Evolutionary conservation across 2,797 vertebrate genomes (phyloP), one percentile per base, ranked within the genome.

Genomic region (Acropternis orthonyx): DNA sequence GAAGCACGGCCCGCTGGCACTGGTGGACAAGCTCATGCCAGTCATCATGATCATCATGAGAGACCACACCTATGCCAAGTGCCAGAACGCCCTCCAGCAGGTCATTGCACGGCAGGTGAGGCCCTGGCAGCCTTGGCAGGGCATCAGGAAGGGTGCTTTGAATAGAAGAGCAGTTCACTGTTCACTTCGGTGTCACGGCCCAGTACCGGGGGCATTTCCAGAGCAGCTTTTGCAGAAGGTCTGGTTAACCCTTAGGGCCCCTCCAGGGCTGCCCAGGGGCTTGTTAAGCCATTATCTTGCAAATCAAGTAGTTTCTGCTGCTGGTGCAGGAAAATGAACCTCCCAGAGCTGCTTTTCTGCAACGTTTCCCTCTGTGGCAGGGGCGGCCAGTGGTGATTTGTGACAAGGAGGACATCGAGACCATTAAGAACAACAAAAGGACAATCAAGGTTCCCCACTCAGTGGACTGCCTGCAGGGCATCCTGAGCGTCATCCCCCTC

Each of bases 21-120:
- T 99, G 94, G 99, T 99, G 94, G 99, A 99, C 95, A 99, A 99
- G 76, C 97, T 99, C 46, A 99, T 99, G 99, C 99, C 99, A 0
- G 99, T 99, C 69, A 99, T 99, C 92, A 99, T 99, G 99, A 99
- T 99, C 98, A 99, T 99, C 98, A 99, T 99, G 99, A 98, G 99
- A 94, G 99, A 99, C 96, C 98, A 99, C 95, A 99, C 99, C 1
- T 99, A 99, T 3, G 89, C 84, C 94, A 99, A 99, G 97, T 99
- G 99, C 97, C 99, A 99, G 98, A 99, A 99, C 1, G 99, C 99
- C 27, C 97, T 99, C 77, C 99, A 99, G 97, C 99, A 99, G 95
- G 98, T 99, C 43, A 98, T 99, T 13, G 99, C 99, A 1, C 98
- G 99, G 63, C 99, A 99, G 97, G 99, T 99, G 81, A 96, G 97